Base-by-base conservation (phyloP, 2,888 invertebrate species). In the Cotesia congregata region DNA sequence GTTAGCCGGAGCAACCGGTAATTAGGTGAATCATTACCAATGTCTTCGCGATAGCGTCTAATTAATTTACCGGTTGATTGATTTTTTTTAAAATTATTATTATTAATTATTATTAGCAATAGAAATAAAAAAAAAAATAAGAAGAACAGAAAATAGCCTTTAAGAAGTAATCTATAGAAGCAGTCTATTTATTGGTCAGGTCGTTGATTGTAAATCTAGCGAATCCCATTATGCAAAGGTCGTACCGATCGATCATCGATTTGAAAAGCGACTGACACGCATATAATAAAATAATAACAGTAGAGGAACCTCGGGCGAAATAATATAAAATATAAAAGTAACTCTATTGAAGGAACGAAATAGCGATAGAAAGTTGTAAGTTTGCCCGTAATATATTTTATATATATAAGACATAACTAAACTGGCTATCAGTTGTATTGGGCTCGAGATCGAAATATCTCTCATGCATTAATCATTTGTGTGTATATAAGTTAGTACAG, bases 381-480 rank as follows among this genome's bases (percentile, higher is more conserved):
- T 80, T 74, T 79, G 78, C 77, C 78, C 30, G 30, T 30, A 30
- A 30, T 30, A 30, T 30, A 30, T 30, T 30, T 30, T 30, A 30
- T 30, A 30, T 30, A 30, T 30, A 30, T 30, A 30, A 30, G 30
- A 30, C 30, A 70, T 78, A 15, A 62, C 62, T 15, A 77, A 77
- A 71, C 75, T 79, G 78, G 77, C 82, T 80, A 79, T 80, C 81
- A 81, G 80, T 78, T 30, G 30, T 30, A 30, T 30, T 81, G 80
- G 77, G 81, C 81, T 79, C 82, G 78, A 78, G 82, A 81, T 85
- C 83, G 82, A 80, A 85, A 85, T 86, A 83, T 85, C 83, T 85
- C 87, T 87, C 86, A 86, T 87, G 86, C 86, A 87, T 87, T 87
- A 87, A 87, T 87, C 87, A 87, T 77, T 74, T 50, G 61, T 68